Base-by-base conservation (phyloP, 2,113 vertebrate genomes). In the Boulengeromyrus knoepffleri region DNA sequence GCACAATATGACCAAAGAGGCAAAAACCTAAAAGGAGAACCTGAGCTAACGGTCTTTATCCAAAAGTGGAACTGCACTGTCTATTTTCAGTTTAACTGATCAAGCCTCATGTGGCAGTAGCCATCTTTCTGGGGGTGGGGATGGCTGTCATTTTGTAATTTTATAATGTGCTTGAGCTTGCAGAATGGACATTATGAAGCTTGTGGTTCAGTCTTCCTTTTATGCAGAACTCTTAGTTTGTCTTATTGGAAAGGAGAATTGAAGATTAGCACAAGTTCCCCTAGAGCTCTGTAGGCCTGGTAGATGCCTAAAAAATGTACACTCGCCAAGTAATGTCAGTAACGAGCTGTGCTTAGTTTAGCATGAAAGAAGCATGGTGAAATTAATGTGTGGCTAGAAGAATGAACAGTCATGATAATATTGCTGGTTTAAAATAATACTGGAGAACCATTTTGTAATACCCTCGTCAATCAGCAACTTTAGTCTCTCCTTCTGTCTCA, bases 21-120 rank as follows among this genome's bases (percentile, higher is more conserved):
- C 31, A 56, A 53, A 53, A 87, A 10, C 50, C 47, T 87, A 87
- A 87, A 87, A 85, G 85, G 49, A 87, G 85, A 87, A 87, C n/a
- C 50, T 53, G 85, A 87, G 27, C 27, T 50, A 87, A 87, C 27
- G 2, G 50, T 27, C 50, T 87, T 87, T 39, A 27, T 53, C 85
- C n/a, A 53, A 87, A 87, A 87, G 85, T 87, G 85, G 85, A 87
- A 87, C 85, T 56, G 27, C 12, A 21, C 50, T 5, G 17, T 87
- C 47, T 87, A 87, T 87, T 87, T 87, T 87, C 47, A 53, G 85
- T 87, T 86, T 31, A 87, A 53, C 85, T 39, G 85, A 87, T 56
- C 27, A 56, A 36, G 50, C 47, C 46, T 87, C 7, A 7, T 87
- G 49, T 56, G 85, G 31, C 13, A 31, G 50, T 53, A 52, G 53